phyloP scores from a whole-genome alignment of 2,888 invertebrate species.

The Mesorhabditis spiculigera region DNA sequence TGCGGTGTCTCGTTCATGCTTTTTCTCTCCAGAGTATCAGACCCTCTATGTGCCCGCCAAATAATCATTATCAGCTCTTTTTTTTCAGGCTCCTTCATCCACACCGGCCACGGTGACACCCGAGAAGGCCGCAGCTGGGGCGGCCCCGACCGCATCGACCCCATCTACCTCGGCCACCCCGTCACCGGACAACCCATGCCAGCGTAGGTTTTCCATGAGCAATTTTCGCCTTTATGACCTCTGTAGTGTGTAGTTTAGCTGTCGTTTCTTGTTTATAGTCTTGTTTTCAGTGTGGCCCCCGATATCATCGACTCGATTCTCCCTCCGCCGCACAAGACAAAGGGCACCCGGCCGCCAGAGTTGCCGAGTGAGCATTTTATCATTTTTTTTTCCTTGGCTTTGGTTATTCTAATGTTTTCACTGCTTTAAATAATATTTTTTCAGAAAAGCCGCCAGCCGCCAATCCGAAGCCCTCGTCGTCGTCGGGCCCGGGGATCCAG shows the following conservation, averaged over 20 bases:
- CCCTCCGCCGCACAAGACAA: not conserved
- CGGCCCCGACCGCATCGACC: conserved; percentile 74
- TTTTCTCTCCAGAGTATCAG: no score
- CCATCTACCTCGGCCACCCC: conserved; percentile 53
- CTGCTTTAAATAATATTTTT: no score
- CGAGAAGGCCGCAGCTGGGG: conserved; percentile 72
- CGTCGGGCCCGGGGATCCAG: no score
- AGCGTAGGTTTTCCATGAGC: conserved; percentile 16
- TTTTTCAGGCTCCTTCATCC: conserved; percentile 70
- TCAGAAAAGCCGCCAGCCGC: no score
- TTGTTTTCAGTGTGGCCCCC: not conserved
- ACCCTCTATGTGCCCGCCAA: no score
- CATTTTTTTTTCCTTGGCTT: no score
- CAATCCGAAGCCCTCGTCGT: no score
- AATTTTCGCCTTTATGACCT: not conserved
- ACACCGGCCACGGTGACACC: conserved; percentile 66
- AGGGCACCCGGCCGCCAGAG: not conserved
- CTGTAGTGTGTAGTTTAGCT: not conserved
- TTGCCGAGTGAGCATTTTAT: not conserved
- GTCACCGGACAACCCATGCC: conserved; percentile 30
- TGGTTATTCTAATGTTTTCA: no score
- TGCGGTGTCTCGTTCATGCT: no score
- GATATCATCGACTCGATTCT: not conserved
- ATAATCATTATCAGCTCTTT: not conserved
- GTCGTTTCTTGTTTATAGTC: not conserved